Base-by-base conservation (phyloP, 2,797 vertebrate species). In the Sphenodon punctatus region DNA sequence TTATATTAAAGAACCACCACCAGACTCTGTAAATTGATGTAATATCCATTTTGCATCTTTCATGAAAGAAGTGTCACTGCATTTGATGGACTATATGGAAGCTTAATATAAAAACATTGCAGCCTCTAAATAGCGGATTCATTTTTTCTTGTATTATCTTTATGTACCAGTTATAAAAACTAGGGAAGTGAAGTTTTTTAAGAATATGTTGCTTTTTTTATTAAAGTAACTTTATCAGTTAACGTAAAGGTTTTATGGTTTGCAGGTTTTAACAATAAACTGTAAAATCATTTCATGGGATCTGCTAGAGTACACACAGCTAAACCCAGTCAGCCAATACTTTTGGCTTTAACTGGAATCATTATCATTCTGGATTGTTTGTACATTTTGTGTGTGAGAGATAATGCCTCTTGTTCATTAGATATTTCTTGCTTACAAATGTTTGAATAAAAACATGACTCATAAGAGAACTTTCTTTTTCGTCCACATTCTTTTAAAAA, bases 191-290 rank as follows among this genome's bases (percentile, higher is more conserved):
- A 25, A 71, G 6, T 55, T 82, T 56, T 53, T 78, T 51, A 67
- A 76, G 76, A 67, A 73, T 23, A 23, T 36, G 16, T 70, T 53
- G 11, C 45, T 80, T 87, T 58, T 86, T 80, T 83, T 34, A 78
- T 61, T 74, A 85, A 91, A 67, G 64, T 59, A 51, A 64, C 16
- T 25, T n/a, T 67, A 56, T 59, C 55, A 17, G 61, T 89, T 89
- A n/a, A 78, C 3, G 42, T 32, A n/a, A 78, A 80, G 58, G 43
- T 51, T 76, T 75, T 78, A 76, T 4, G 45, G 39, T 49, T 30
- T 59, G 27, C 39, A 63, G 14, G 36, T 73, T 84, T 68, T 84
- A 88, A 85, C 3, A 88, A 34, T 59, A 25, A 67, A 69, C 56
- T 76, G 78, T 39, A 71, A 78, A 67, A 78, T 46, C 3, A 7